A percentile compares a stretch with the other conserved stretches of the same genome.
phyloP scores from a whole-genome alignment of 1,140 invertebrate species.

The Eubasilissa regina region DNA sequence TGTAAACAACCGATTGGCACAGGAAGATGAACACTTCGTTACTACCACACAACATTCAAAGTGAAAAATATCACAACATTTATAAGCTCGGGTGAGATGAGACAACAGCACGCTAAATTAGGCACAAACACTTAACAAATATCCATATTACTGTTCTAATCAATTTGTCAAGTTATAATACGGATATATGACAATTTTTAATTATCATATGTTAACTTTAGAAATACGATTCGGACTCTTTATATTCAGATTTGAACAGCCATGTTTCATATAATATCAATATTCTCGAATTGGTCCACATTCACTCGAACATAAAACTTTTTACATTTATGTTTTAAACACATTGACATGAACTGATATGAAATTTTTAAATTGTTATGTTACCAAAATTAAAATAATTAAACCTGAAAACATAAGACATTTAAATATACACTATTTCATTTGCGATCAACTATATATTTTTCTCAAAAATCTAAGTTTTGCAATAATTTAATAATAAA shows the following conservation, averaged over 20 bases:
- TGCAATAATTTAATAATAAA: no score
- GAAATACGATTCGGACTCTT: background rate
- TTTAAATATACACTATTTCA: no score
- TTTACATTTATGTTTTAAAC: background rate
- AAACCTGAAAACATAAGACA: no score
- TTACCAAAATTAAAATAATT: no score
- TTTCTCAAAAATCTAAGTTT: no score
- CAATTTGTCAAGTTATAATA: background rate
- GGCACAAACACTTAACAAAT: conserved; percentile 28
- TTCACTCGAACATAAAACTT: conserved; percentile 4
- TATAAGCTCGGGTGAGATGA: conserved; percentile 50
- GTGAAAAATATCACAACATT: conserved; percentile 59
- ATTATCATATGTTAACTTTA: background rate
- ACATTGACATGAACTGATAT: conserved; percentile 8
- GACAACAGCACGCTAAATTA: conserved; percentile 14
- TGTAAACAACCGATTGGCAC: conserved; percentile 32
- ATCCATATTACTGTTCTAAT: background rate
- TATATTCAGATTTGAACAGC: background rate
- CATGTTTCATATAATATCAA: conserved; percentile 5
- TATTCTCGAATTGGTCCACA: conserved; percentile 16
- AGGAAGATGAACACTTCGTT: conserved; percentile 34
- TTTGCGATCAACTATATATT: no score
- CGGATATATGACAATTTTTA: background rate
- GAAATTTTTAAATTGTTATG: background rate
- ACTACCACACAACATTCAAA: conserved; percentile 13